Evolutionary conservation across 2,113 vertebrate species (phyloP).

Genomic region (Melozone crissalis): DNA sequence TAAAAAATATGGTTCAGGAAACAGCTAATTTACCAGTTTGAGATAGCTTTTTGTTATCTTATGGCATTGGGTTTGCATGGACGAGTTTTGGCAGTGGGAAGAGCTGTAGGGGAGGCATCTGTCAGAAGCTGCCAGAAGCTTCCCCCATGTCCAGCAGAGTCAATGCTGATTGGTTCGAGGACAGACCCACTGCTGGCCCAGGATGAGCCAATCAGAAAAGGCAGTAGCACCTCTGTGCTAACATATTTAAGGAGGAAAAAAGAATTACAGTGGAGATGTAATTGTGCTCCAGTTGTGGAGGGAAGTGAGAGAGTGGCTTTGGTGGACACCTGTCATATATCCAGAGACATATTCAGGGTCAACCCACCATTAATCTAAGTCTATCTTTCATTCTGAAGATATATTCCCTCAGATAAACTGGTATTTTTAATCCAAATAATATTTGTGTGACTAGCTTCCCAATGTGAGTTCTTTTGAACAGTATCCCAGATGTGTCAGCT

Average conservation of each 20-base stretch:
- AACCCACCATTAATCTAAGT: neutral
- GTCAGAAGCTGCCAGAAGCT: neutral
- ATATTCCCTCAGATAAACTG: neutral
- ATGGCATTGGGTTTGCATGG: neutral
- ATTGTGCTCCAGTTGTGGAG: neutral
- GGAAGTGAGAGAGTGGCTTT: neutral
- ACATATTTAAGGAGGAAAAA: neutral
- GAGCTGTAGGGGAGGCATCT: fast-evolving
- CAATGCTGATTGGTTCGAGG: fast-evolving
- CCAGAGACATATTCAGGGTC: neutral
- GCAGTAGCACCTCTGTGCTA: neutral
- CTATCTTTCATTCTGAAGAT: neutral
- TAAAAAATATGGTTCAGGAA: neutral
- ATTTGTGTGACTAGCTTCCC: neutral
- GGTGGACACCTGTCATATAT: no score
- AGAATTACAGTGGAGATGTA: neutral
- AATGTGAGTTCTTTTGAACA: neutral
- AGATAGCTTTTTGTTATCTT: neutral
- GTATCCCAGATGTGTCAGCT: neutral
- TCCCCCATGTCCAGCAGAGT: fast-evolving
- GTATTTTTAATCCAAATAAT: neutral
- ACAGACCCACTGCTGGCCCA: neutral
- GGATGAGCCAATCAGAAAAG: neutral
- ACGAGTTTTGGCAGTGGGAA: neutral
- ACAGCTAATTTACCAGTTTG: neutral